Conservation (phyloP, 2,888 invertebrate species). For the Rutpela maculata region DNA sequence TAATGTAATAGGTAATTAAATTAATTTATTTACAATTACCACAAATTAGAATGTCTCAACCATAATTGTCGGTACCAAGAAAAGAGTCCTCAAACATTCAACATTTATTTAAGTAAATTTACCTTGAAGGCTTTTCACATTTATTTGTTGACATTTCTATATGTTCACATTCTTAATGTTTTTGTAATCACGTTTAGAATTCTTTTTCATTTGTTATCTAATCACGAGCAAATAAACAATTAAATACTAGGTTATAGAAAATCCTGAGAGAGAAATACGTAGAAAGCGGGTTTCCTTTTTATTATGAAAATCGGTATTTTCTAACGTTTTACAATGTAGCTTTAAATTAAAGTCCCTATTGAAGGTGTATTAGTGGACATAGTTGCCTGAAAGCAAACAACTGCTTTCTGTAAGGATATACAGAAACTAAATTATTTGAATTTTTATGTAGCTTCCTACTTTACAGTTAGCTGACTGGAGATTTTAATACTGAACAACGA, state of each 20-base stretch:
- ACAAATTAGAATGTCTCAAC: background rate
- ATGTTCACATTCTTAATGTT: constrained; percentile 31
- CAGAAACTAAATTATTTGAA: too few relatives aligned
- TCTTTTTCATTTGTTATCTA: constrained; percentile 17
- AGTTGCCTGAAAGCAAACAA: too few relatives aligned
- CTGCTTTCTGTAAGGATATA: too few relatives aligned
- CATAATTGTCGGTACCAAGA: constrained; percentile 4
- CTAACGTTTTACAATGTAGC: too few relatives aligned
- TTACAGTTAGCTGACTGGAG: too few relatives aligned
- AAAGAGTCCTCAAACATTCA: background rate
- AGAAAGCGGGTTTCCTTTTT: too few relatives aligned
- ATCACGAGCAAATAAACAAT: constrained; percentile 1
- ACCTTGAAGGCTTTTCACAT: constrained; percentile 47
- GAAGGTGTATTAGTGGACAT: too few relatives aligned
- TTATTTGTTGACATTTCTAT: constrained; percentile 43
- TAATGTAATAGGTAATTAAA: background rate
- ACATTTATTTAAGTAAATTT: constrained; percentile 38
- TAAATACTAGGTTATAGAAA: background rate
- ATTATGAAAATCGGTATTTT: too few relatives aligned
- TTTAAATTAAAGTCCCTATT: too few relatives aligned
- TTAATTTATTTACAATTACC: background rate
- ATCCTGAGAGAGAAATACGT: too few relatives aligned
- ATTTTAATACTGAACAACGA: too few relatives aligned
- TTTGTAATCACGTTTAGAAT: constrained; percentile 11
- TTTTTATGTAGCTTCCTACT: too few relatives aligned